Evolutionary conservation across 2,888 invertebrate species (phyloP), one percentile per base, ranked within the genome.

Genomic region (Tinea pellionella): DNA sequence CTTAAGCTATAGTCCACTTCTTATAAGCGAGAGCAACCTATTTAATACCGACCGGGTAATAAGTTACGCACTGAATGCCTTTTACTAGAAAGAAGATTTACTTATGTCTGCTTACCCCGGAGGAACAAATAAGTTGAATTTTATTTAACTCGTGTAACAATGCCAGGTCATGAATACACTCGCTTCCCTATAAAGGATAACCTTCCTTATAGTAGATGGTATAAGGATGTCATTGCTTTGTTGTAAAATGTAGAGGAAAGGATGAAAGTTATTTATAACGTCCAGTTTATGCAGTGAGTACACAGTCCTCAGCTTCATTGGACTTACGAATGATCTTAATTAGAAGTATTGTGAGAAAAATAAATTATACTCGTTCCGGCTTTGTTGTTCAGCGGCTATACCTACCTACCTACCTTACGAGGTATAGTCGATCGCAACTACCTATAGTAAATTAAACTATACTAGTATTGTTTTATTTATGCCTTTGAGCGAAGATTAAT

Each of bases 251-350:
- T 47, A 12, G 11, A 53, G 42, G 59, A 80, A 76, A 73, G 75
- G 70, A 74, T 77, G 78, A 80, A 75, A 78, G 82, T 84, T 84
- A 84, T 85, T 85, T 84, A 85, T 84, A 77, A 76, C 75, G 72
- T 73, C 81, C 79, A 79, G 83, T 80, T 80, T 77, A 75, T 78
- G 73, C 75, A 77, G 73, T 70, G 72, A 73, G 76, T 72, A 75
- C 74, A 77, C 74, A 77, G 75, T 77, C 73, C 73, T 77, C 72
- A 67, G 72, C 73, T 75, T 75, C 79, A 75, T 79, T 74, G 75
- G 74, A 63, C 76, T 74, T 78, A 80, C 80, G 82, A 79, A 79
- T 81, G 81, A 83, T 83, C 86, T 84, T 85, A 85, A 85, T 86
- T 84, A 86, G 83, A 84, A 81, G 80, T 77, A 84, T 85, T 85